Conservation (phyloP, 2,888 invertebrate genomes). For the Furcula furcula region DNA sequence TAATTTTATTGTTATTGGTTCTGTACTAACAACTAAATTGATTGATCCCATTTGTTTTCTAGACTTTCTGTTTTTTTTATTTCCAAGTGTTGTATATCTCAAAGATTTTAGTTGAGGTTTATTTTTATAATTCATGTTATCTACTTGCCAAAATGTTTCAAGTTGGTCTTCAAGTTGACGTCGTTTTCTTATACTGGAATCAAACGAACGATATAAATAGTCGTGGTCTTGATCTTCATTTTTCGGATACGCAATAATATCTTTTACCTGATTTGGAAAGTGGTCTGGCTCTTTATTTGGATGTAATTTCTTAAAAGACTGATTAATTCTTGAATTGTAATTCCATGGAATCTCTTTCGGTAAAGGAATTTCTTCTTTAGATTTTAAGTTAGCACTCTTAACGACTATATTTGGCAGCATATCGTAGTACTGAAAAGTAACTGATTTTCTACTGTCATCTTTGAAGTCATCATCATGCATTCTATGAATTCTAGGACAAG, state of each 20-base stretch:
- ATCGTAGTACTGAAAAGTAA: slow-evolving; percentile 43
- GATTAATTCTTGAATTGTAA: slow-evolving; percentile 15
- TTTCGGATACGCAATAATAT: slow-evolving; percentile 21
- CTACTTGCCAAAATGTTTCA: slow-evolving; percentile 64
- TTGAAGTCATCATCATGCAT: slow-evolving; percentile 24
- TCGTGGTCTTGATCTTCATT: slow-evolving; percentile 29
- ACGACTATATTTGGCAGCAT: slow-evolving; percentile 42
- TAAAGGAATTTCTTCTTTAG: slow-evolving; percentile 12
- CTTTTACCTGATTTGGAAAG: slow-evolving; percentile 41
- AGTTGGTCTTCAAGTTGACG: slow-evolving; percentile 42
- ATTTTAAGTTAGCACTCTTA: slow-evolving; percentile 38
- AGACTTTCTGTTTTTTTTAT: slow-evolving; percentile 36
- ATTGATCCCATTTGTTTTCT: slow-evolving; percentile 22
- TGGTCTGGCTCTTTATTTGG: slow-evolving; percentile 25
- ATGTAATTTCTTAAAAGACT: slow-evolving; percentile 14
- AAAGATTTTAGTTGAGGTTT: slow-evolving; percentile 47
- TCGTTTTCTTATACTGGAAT: slow-evolving; percentile 50
- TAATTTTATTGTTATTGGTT: slow-evolving; percentile 55
- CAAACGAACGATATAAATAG: slow-evolving; percentile 39
- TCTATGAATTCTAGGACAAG: slow-evolving; percentile 25
- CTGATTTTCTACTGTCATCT: slow-evolving; percentile 27
- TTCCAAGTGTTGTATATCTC: slow-evolving; percentile 57
- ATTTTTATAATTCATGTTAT: slow-evolving; percentile 40
- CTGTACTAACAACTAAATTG: slow-evolving; percentile 37
- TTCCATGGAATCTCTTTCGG: slow-evolving; percentile 10